A percentile compares a stretch with the other conserved stretches of the same genome.
phyloP scores from a whole-genome alignment of 2,888 invertebrate species.

The Drosophila eohydei region DNA sequence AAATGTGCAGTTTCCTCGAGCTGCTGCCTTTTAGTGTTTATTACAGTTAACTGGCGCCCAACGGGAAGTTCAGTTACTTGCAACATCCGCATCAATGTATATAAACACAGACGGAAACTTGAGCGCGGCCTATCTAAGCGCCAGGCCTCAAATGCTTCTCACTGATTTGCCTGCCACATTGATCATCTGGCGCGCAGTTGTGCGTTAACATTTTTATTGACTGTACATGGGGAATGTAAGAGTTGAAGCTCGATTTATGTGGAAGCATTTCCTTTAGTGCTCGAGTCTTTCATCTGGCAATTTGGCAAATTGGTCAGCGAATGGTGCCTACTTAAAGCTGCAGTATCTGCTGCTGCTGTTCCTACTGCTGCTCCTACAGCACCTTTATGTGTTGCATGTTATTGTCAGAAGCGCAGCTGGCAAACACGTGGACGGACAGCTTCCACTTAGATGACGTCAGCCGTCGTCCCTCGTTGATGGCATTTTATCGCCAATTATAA shows the following conservation, averaged over 20 bases:
- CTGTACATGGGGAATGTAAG: conserved; percentile 15
- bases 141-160: conserved; percentile 18
- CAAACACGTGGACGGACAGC: conserved; percentile 52
- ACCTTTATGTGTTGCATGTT: conserved; percentile 28
- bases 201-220: conserved; percentile 69
- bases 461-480: conserved; percentile 55
- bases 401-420: conserved; percentile 36
- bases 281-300: background rate
- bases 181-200: conserved; percentile 20
- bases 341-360: conserved; percentile 21
- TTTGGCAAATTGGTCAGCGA: conserved; percentile 15
- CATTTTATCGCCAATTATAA: conserved; percentile 78
- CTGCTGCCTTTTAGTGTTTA: conserved; percentile 70
- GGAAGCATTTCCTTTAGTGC: background rate
- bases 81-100: conserved; percentile 58
- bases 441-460: conserved; percentile 9
- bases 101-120: conserved; percentile 53
- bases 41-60: conserved; percentile 72
- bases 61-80: conserved; percentile 76
- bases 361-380: background rate
- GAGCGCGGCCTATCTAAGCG: conserved; percentile 35
- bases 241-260: conserved; percentile 43
- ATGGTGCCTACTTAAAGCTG: conserved; percentile 29
- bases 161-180: conserved; percentile 5
- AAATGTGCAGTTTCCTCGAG: conserved; percentile 67